Conservation (phyloP, 1,140 invertebrate genomes). For the Venturia canescens region DNA sequence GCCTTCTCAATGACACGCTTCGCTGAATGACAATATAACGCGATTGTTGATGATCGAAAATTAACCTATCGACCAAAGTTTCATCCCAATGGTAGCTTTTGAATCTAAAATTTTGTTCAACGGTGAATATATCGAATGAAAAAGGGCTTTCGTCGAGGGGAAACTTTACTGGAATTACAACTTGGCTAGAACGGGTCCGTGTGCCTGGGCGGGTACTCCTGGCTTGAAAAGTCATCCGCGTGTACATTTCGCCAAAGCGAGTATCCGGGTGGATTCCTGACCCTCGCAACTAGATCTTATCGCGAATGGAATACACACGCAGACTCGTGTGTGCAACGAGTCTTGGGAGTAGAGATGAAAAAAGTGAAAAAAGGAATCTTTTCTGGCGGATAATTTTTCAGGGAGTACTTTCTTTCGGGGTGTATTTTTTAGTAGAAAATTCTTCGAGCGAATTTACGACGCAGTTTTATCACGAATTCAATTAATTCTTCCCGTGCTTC, state of each 20-base stretch:
- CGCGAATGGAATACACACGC: conserved; percentile 45
- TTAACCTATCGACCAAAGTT: too few species aligned
- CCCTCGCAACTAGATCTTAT: conserved; percentile 49
- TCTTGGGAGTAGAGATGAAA: background rate
- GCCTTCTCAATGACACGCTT: background rate
- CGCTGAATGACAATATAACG: conserved; percentile 15
- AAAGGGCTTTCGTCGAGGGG: too few species aligned
- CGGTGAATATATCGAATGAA: background rate
- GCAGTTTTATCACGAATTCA: too few species aligned
- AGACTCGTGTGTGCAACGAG: too few species aligned
- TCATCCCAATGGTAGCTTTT: background rate
- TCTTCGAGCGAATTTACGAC: background rate
- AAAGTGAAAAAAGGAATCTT: background rate
- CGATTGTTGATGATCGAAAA: conserved; percentile 25
- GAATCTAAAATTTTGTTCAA: background rate
- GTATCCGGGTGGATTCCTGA: conserved; percentile 52
- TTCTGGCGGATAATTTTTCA: background rate
- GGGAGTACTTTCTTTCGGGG: background rate
- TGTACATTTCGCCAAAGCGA: background rate
- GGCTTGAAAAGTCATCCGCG: background rate
- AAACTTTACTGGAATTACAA: background rate
- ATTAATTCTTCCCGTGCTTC: too few species aligned
- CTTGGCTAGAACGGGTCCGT: background rate
- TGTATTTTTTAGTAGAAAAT: background rate
- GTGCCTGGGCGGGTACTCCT: background rate